Evolutionary conservation across 2,113 vertebrate genomes (phyloP).

Genomic region (Tor tambroides): DNA sequence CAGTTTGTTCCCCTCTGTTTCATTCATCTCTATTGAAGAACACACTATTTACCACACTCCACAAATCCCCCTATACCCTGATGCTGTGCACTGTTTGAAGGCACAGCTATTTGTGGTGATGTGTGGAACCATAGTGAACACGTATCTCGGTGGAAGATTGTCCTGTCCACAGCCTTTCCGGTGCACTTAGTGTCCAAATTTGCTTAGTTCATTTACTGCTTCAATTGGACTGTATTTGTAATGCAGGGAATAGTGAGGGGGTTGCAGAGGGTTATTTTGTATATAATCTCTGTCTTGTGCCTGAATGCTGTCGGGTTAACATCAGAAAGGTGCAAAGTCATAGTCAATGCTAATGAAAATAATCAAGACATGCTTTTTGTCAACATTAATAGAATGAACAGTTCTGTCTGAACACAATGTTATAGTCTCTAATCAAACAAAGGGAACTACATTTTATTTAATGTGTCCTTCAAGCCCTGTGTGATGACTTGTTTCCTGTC

Average conservation of each 20-base stretch:
- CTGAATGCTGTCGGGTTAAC: neutral
- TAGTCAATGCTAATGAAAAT: neutral
- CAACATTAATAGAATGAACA: neutral
- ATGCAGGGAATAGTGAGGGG: too few relatives aligned
- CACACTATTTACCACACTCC: neutral
- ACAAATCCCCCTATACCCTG: neutral
- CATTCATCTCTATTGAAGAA: neutral
- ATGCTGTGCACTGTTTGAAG: neutral
- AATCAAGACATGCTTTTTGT: neutral
- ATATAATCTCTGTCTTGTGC: neutral
- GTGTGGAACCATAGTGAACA: neutral
- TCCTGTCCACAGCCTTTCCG: neutral
- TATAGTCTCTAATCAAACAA: neutral
- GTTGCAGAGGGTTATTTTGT: neutral
- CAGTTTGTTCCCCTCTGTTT: conserved; percentile 34
- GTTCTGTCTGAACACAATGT: neutral
- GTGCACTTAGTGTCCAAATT: neutral
- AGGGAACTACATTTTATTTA: neutral
- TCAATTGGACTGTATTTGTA: too few relatives aligned
- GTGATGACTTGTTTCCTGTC: neutral
- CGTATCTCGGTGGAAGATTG: neutral
- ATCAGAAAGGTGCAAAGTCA: neutral
- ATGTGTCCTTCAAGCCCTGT: neutral
- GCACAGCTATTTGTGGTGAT: neutral
- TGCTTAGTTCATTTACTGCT: too few relatives aligned